Percentiles rank a stretch among this genome's conserved stretches.
Conservation (phyloP, 1,140 invertebrate species). For the Pygmarrhopalites habei region DNA sequence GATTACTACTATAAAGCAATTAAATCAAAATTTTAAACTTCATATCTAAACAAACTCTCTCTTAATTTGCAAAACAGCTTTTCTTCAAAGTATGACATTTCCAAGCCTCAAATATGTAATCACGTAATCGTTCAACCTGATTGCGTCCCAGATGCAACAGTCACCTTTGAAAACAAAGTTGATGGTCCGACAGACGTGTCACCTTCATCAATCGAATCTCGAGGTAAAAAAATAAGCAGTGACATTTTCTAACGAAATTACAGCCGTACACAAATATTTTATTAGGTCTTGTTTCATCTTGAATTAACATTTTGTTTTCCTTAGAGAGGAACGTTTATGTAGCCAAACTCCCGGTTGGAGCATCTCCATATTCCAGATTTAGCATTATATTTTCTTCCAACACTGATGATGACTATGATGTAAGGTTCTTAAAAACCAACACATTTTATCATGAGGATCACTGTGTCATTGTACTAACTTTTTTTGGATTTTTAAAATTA, state of each 20-base stretch:
- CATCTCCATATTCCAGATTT: constrained; percentile 29
- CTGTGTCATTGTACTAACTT: too few relatives aligned
- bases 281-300: not conserved
- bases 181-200: not conserved
- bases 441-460: too few relatives aligned
- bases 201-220: not conserved
- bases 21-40: too few relatives aligned
- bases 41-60: too few relatives aligned
- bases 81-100: constrained; percentile 29
- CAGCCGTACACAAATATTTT: too few relatives aligned
- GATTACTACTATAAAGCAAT: not conserved
- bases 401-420: constrained; percentile 21
- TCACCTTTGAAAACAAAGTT: constrained; percentile 20
- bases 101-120: constrained; percentile 26
- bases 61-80: constrained; percentile 25
- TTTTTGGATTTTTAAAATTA: too few relatives aligned
- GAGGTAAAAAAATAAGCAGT: too few relatives aligned
- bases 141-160: constrained; percentile 16
- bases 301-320: too few relatives aligned
- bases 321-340: constrained; percentile 31
- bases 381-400: constrained; percentile 25
- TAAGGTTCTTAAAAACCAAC: constrained; percentile 24
- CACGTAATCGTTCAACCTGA: constrained; percentile 17
- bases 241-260: too few relatives aligned
- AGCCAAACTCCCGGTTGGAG: constrained; percentile 22